A percentile compares a stretch with the other conserved stretches of the same genome.
phyloP scores from a whole-genome alignment of 2,888 invertebrate species.

The Neoitamus cyanurus region DNA sequence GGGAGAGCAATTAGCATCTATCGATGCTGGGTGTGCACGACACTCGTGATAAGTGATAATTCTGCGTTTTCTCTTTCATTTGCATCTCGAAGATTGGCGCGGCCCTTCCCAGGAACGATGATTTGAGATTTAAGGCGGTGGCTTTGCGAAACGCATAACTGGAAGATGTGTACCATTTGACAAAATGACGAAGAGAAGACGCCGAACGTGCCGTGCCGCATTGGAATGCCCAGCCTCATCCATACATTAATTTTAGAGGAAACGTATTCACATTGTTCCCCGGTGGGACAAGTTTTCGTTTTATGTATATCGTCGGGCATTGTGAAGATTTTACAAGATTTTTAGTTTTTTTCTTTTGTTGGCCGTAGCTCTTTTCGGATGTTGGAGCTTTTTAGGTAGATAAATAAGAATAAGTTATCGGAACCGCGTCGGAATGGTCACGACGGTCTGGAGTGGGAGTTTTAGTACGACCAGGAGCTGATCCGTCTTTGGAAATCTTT shows the following conservation, averaged over 20 bases:
- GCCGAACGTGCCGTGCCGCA: neutral
- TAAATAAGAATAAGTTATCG: slow-evolving; percentile 31
- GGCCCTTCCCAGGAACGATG: neutral
- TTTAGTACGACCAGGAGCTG: neutral
- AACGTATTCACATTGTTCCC: slow-evolving; percentile 34
- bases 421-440: neutral
- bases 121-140: neutral
- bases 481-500: slow-evolving; percentile 61
- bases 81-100: slow-evolving; percentile 4
- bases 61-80: slow-evolving; percentile 36
- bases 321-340: slow-evolving; percentile 27
- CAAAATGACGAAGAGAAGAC: slow-evolving; percentile 8
- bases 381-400: slow-evolving; percentile 23
- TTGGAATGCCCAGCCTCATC: slow-evolving; percentile 15
- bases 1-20: neutral
- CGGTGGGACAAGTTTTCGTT: slow-evolving; percentile 36
- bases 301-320: slow-evolving; percentile 31
- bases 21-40: neutral
- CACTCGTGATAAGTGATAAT: slow-evolving; percentile 20
- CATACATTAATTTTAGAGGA: slow-evolving; percentile 36
- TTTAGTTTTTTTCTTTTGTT: neutral
- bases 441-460: slow-evolving; percentile 24
- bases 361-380: slow-evolving; percentile 20
- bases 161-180: slow-evolving; percentile 27
- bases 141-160: neutral